Evolutionary conservation across 2,888 invertebrate species (phyloP).

Genomic region (Machimus atricapillus): DNA sequence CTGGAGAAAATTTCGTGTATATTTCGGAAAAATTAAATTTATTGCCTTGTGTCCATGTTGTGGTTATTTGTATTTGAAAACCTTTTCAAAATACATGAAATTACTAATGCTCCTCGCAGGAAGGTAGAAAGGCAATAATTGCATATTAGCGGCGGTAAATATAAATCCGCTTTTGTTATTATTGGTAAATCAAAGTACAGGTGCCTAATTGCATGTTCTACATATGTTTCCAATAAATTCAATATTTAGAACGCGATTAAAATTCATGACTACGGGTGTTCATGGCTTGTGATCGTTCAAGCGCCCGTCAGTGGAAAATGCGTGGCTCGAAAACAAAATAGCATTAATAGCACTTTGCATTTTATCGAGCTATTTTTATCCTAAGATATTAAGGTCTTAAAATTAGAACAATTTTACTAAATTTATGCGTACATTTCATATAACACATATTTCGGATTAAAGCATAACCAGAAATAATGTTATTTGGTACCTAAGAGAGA

Average conservation of each 20-base stretch:
- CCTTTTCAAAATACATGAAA: not conserved
- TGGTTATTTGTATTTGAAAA: not conserved
- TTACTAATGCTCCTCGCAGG: not conserved
- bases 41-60: not conserved
- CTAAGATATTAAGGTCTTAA: too few relatives aligned
- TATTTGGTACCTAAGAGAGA: too few relatives aligned
- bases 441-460: too few relatives aligned
- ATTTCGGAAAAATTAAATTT: constrained; percentile 12
- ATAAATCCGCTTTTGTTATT: not conserved
- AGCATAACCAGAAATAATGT: too few relatives aligned
- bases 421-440: too few relatives aligned
- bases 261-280: not conserved
- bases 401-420: too few relatives aligned
- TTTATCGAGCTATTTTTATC: too few relatives aligned
- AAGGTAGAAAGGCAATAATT: not conserved
- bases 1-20: not conserved
- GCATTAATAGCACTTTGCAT: not conserved
- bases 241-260: not conserved
- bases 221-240: not conserved
- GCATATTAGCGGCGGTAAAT: not conserved
- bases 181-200: not conserved
- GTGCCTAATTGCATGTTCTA: not conserved
- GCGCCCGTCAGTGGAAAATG: not conserved
- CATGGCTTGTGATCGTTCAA: not conserved
- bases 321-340: not conserved